Conservation (phyloP, 2,888 invertebrate species). For the Halocaridina rubra region DNA sequence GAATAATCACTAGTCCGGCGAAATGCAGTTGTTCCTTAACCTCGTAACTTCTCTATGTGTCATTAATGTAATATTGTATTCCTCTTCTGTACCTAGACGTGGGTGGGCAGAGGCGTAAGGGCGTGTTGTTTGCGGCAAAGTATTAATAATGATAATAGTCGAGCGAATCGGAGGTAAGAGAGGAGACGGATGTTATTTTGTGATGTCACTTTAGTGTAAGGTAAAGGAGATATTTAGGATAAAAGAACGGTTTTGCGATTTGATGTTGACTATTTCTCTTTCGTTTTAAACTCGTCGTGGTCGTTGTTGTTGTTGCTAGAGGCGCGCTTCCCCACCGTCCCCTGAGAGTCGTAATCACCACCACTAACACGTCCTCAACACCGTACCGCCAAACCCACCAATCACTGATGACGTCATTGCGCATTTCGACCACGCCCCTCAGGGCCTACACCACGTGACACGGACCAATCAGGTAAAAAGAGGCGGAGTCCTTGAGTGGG, state of each 20-base stretch:
- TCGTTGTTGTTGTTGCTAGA: constrained; percentile 33
- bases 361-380: constrained; percentile 50
- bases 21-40: too few species aligned
- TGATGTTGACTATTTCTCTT: too few species aligned
- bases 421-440: constrained; percentile 28
- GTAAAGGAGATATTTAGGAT: constrained; percentile 29
- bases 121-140: neutral
- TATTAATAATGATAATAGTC: neutral
- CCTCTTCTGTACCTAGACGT: neutral
- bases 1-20: too few species aligned
- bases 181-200: constrained; percentile 22
- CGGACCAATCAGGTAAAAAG: constrained; percentile 18
- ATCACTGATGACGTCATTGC: constrained; percentile 49
- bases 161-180: constrained; percentile 20
- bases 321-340: constrained; percentile 49
- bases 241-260: neutral
- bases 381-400: constrained; percentile 47
- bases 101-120: neutral
- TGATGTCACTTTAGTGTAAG: constrained; percentile 28
- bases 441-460: constrained; percentile 23
- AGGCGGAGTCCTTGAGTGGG: constrained; percentile 9
- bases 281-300: too few species aligned
- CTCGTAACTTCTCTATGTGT: too few species aligned
- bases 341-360: constrained; percentile 49
- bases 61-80: too few species aligned